Evolutionary conservation across 2,113 vertebrate genomes (phyloP), one percentile per base, ranked within the genome.

Genomic region (Typhlomys cinereus): DNA sequence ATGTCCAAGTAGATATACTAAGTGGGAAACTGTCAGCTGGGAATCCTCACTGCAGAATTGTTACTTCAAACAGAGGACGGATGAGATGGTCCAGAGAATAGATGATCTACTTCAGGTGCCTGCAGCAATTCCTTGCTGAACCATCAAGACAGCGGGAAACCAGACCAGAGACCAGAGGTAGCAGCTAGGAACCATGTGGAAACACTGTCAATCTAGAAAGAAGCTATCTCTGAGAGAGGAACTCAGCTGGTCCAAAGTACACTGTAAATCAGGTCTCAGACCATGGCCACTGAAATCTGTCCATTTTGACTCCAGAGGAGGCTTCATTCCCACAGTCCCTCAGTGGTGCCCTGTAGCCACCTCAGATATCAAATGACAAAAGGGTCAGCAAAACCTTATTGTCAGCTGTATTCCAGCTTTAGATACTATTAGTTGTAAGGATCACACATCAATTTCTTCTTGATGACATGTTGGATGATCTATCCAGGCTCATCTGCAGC

Each of bases 111-210:
- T 41, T 14, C 25, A 23, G 62, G 29, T 14, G 66, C 29, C 41
- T 34, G 41, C 17, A 9, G 44, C 67, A 9, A 3, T 18, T 48
- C 36, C 27, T 50, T 50, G 34, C 73, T 34, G 36, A 73, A 31
- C 25, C 21, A 14, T 4, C 20, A 7, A 50, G 11, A 25, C 31
- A 74, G 46, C 7, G 69, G 50, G 18, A 25, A 25, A 21, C 21
- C 2, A 12, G 54, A 12, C 31, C 18, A 39, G 75, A 61, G 67
- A 15, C 21, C 41, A 52, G 36, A 64, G 21, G 1, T n/a, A 29
- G 14, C 20, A 87, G 3, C 12, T 4, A 0, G 20, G 41, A 29
- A 12, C 7, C 0, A 3, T 14, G 62, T 20, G 25, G 34, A 64
- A 29, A 48, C 44, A 44, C 6, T 39, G 39, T 5, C 75, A 21